Evolutionary conservation across 2,797 vertebrate genomes (phyloP).

Genomic region (Odontamblyopus rebecca): DNA sequence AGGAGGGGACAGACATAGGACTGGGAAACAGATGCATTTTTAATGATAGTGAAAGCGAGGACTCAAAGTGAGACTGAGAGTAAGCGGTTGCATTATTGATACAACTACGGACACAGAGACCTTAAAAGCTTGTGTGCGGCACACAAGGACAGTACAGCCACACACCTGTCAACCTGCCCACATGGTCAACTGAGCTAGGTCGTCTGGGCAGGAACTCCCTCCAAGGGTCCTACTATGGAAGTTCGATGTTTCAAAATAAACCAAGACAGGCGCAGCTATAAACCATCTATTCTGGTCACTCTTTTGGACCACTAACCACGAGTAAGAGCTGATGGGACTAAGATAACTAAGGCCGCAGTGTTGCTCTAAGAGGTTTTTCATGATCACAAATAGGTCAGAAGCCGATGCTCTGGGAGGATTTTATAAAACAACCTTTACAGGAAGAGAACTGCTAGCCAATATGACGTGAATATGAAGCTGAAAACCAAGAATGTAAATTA

Average conservation of each 20-base stretch:
- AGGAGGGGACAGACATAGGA: conserved; percentile 53
- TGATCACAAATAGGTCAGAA: conserved; percentile 48
- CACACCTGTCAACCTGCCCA: conserved; percentile 58
- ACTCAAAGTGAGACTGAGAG: conserved; percentile 58
- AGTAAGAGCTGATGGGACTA: conserved; percentile 6
- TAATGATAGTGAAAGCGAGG: conserved; percentile 66
- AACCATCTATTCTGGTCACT: conserved; percentile 51
- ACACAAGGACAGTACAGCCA: conserved; percentile 23
- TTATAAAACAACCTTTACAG: conserved; percentile 28
- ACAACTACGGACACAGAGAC: conserved; percentile 58
- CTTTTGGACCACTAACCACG: conserved; percentile 26
- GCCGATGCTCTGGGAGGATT: conserved; percentile 33
- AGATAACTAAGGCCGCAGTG: conserved; percentile 30
- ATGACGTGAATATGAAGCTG: conserved; percentile 2
- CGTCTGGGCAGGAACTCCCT: conserved; percentile 14
- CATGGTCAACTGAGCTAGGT: conserved; percentile 27
- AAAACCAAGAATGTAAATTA: neutral
- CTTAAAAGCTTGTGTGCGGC: conserved; percentile 51
- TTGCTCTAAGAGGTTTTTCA: conserved; percentile 49
- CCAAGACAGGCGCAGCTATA: conserved; percentile 17
- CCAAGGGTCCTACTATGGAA: conserved; percentile 8
- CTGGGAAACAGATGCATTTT: conserved; percentile 73
- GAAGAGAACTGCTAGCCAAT: conserved; percentile 8
- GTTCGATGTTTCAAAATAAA: conserved; percentile 35
- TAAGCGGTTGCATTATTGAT: conserved; percentile 75